Percentiles rank a stretch among this genome's conserved stretches.
These are phyloP conservation scores for Cirrhinus molitorella DNA, from an alignment of 2,797 vertebrate species.

Conservation along the genomic window DNA sequence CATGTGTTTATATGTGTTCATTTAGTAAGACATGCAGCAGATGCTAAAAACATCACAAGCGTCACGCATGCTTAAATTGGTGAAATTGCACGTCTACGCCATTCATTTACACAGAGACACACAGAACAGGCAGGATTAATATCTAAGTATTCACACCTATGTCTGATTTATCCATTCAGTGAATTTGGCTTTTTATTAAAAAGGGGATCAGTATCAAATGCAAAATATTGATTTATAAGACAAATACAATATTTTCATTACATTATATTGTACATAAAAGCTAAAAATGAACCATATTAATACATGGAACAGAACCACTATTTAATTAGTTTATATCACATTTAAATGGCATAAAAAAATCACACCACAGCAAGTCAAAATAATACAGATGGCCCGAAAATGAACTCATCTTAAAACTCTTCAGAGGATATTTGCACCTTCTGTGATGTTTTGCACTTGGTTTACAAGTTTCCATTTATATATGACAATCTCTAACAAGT, in stretches of 20 bases:
- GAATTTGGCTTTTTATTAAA: too few species aligned
- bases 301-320: neutral
- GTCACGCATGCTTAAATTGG: too few species aligned
- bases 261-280: neutral
- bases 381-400: slow-evolving; percentile 4
- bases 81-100: too few species aligned
- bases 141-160: too few species aligned
- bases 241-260: neutral
- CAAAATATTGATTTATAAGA: too few species aligned
- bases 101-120: too few species aligned
- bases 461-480: slow-evolving; percentile 56
- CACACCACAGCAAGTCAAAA: neutral
- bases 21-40: too few species aligned
- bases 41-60: too few species aligned
- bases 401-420: neutral
- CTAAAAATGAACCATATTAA: neutral
- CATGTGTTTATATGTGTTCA: too few species aligned
- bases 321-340: neutral
- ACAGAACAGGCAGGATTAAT: too few species aligned
- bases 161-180: too few species aligned
- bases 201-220: too few species aligned
- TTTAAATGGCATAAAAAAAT: neutral
- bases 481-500: slow-evolving; percentile 25
- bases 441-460: slow-evolving; percentile 8
- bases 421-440: slow-evolving; percentile 27